Evolutionary conservation across 1,140 invertebrate genomes (phyloP).

Genomic region (Nebria ingens): DNA sequence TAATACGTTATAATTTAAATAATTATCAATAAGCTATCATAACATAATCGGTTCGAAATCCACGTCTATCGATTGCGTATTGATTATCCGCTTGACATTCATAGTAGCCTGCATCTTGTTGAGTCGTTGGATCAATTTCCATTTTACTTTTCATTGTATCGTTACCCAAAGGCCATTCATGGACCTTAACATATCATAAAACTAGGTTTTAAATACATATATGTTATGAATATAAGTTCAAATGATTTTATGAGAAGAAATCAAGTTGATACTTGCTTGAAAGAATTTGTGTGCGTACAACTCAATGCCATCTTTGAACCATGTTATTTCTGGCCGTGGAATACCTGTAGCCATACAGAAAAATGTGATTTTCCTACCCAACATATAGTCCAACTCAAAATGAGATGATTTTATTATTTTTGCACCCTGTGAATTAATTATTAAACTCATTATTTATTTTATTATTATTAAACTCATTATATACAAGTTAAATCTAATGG

Average conservation of each 20-base stretch:
- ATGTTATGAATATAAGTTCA: background rate
- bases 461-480: no score
- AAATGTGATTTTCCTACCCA: constrained; percentile 88
- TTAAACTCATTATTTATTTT: background rate
- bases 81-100: constrained; percentile 69
- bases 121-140: constrained; percentile 89
- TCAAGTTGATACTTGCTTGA: constrained; percentile 55
- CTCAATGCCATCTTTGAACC: constrained; percentile 88
- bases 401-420: constrained; percentile 81
- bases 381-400: constrained; percentile 84
- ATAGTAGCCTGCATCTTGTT: constrained; percentile 74
- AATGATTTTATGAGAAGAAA: background rate
- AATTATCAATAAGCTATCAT: constrained; percentile 47
- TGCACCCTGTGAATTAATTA: constrained; percentile 56
- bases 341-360: constrained; percentile 64
- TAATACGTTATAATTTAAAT: no score
- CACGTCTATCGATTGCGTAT: constrained; percentile 58
- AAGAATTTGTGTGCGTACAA: constrained; percentile 78
- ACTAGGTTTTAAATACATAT: background rate
- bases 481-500: no score
- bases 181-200: constrained; percentile 47
- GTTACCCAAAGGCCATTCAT: constrained; percentile 75
- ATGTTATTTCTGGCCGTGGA: constrained; percentile 78
- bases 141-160: constrained; percentile 84
- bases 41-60: constrained; percentile 60